phyloP scores from a whole-genome alignment of 1,140 invertebrate genomes.

The Achroia grisella region DNA sequence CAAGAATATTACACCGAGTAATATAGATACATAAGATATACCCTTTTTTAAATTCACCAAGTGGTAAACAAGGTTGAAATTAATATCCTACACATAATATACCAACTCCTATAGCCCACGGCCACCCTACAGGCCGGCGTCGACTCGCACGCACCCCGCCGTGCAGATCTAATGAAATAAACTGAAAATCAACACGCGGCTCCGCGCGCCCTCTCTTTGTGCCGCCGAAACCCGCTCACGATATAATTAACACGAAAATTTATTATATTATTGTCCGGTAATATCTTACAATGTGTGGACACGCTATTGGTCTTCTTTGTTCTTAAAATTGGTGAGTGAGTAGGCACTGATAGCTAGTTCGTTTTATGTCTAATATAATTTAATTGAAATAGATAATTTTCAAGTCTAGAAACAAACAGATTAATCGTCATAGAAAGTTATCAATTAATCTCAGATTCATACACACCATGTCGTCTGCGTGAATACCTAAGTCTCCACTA shows the following conservation, averaged over 20 bases:
- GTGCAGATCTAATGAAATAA: slow-evolving; percentile 73
- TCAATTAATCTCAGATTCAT: too few relatives aligned
- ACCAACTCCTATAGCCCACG: slow-evolving; percentile 1
- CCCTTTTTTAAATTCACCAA: too few relatives aligned
- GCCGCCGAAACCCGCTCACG: slow-evolving; percentile 14
- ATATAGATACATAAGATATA: too few relatives aligned
- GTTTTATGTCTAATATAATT: too few relatives aligned
- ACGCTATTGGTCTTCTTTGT: slow-evolving; percentile 23
- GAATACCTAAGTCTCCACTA: too few relatives aligned
- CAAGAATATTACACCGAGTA: background rate
- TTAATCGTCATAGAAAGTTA: too few relatives aligned
- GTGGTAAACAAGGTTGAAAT: too few relatives aligned
- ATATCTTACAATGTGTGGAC: slow-evolving; percentile 19
- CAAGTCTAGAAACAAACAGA: too few relatives aligned
- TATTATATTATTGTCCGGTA: slow-evolving; percentile 27
- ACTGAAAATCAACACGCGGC: slow-evolving; percentile 72
- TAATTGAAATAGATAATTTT: too few relatives aligned
- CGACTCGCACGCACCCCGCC: slow-evolving; percentile 51
- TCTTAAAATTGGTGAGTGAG: background rate
- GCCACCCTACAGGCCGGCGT: slow-evolving; percentile 30
- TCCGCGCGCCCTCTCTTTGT: slow-evolving; percentile 26
- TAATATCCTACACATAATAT: too few relatives aligned
- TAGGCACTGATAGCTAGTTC: too few relatives aligned
- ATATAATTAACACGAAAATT: slow-evolving; percentile 41
- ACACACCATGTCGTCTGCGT: too few relatives aligned